phyloP scores from a whole-genome alignment of 2,797 vertebrate genomes.

The Anabas testudineus region DNA sequence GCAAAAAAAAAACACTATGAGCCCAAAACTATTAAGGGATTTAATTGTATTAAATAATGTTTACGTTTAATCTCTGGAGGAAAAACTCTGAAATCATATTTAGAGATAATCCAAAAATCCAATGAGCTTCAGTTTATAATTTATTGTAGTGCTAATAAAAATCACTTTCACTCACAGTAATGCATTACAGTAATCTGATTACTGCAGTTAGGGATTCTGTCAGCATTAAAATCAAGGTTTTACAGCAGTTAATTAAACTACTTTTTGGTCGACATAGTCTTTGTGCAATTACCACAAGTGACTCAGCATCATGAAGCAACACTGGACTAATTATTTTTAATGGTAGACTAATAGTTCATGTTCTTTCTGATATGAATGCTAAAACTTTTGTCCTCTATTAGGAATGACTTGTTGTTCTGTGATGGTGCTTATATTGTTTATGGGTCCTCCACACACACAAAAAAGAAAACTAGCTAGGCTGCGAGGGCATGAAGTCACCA shows the following conservation, averaged over 20 bases:
- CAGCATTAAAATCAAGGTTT: background rate
- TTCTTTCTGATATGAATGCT: constrained; percentile 5
- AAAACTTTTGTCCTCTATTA: background rate
- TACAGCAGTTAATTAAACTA: background rate
- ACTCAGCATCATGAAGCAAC: constrained; percentile 19
- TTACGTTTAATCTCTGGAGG: too few relatives aligned
- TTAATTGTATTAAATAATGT: too few relatives aligned
- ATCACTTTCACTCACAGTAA: background rate
- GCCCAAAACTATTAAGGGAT: background rate
- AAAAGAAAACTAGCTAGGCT: constrained; percentile 14
- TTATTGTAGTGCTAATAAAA: background rate
- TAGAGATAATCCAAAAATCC: background rate
- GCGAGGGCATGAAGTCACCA: constrained; percentile 29
- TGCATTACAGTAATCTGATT: background rate
- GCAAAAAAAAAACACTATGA: too few relatives aligned
- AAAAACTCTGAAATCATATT: too few relatives aligned
- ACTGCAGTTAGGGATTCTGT: too few relatives aligned
- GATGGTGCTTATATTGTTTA: too few relatives aligned
- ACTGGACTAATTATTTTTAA: constrained; percentile 29
- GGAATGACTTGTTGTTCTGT: background rate
- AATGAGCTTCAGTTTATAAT: background rate
- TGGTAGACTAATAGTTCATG: background rate
- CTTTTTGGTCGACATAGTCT: background rate
- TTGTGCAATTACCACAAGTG: constrained; percentile 19
- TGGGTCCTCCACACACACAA: background rate